Evolutionary conservation across 1,140 invertebrate genomes (phyloP), one percentile per base, ranked within the genome.

Genomic region (Apolygus lucorum): DNA sequence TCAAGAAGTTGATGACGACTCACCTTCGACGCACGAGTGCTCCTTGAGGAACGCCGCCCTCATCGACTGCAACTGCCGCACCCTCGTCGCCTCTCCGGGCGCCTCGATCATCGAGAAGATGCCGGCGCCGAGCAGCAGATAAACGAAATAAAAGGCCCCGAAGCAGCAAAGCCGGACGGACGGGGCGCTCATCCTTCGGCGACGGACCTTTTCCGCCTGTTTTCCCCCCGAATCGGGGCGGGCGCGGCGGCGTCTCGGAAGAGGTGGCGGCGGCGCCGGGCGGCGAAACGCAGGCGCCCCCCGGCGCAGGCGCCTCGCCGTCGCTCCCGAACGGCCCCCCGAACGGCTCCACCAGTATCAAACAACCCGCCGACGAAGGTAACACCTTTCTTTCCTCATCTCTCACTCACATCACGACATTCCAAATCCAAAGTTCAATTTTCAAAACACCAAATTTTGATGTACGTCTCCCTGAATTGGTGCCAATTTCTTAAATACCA

Each of bases 101-200:
- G 82, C 82, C 79, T 90, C 89, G 70, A 90, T 87, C 26, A 85
- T 83, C 65, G 86, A 86, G 77, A 90, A 90, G 27, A 90, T 83
- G 1, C 84, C 82, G 0, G 89, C 88, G 28, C 89, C 89, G 72
- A 87, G 74, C 2, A 84, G 76, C 62, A 87, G 74, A 71, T 78
- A 81, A 0, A 69, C 52, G 28, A 72, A 28, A 64, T 74, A 75
- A 68, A 75, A 72, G 0, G 54, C 70, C 13, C 72, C 63, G 26
- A 75, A 71, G 24, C 72, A 42, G 52, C 71, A 29, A 62, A 75
- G 73, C 11, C 73, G 71, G 14, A 71, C 28, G 22, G 72, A 69
- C 28, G 70, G 67, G 34, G 67, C 28, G 28, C 29, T 66, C 64
- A 66, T 66, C 24, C 27, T 25, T 34, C 21, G 21, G 4, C 21